Evolutionary conservation across 2,888 invertebrate genomes (phyloP), one percentile per base, ranked within the genome.

Genomic region (Anarsia innoxiella): DNA sequence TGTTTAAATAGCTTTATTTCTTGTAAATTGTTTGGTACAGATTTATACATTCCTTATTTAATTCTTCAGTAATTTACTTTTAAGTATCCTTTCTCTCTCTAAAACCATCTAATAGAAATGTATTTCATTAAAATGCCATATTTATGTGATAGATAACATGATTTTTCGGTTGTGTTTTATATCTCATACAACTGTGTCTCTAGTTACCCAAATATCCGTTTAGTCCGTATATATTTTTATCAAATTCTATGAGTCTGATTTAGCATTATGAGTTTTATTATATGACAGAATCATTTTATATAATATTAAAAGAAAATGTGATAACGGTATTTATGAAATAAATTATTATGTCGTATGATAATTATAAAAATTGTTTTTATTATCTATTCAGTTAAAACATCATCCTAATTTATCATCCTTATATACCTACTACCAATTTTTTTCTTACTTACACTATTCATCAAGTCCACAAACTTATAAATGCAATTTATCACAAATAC

Each of bases 141-240:
- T 9, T 31, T 31, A 11, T 15, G 15, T 13, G 15, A 30, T 15
- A 6, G 5, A 75, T 74, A 79, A 77, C 77, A 82, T 79, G 51
- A n/a, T n/a, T n/a, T n/a, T n/a, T n/a, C 59, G 78, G 80, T 82
- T 82, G 82, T 83, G 79, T 82, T 77, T 80, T 76, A 68, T 62
- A 42, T 66, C 60, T 55, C 77, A 75, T 82, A 80, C 76, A 80
- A 78, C 76, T 66, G 59, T 62, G 45, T 67, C 64, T 70, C 54
- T 62, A 75, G 82, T 83, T 83, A 82, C 82, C 83, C 70, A 73
- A 74, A 76, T 31, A 27, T 12, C 51, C 49, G 25, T 41, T 59
- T 65, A 64, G 64, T 68, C 70, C 74, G 74, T 77, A 76, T 79
- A 79, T 78, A 76, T 78, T 75, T 72, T n/a, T n/a, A n/a, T n/a